Evolutionary conservation across 2,797 vertebrate genomes (phyloP).

Genomic region (Phylloscopus collybita): DNA sequence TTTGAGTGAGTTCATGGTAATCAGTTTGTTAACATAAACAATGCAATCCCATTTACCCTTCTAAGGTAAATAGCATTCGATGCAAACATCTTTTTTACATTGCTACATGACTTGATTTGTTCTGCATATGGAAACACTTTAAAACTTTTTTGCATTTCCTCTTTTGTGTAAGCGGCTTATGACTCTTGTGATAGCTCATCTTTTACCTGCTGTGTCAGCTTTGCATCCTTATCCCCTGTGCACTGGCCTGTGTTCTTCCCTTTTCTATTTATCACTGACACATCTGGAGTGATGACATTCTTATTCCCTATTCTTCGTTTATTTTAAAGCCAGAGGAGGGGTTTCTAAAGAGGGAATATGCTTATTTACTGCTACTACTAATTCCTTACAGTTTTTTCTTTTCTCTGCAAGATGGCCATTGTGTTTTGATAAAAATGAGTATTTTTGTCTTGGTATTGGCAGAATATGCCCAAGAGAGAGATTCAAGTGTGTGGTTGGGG

Average conservation of each 20-base stretch:
- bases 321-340: not conserved
- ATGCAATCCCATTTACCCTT: not conserved
- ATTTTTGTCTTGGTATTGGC: not conserved
- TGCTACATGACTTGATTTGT: constrained; percentile 31
- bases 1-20: constrained; percentile 17
- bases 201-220: constrained; percentile 9
- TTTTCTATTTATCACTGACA: not conserved
- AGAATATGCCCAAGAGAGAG: not conserved
- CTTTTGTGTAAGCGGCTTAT: not conserved
- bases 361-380: not conserved
- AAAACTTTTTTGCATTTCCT: constrained; percentile 2
- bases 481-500: not conserved
- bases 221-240: not conserved
- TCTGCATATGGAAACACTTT: constrained; percentile 20
- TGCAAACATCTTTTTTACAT: constrained; percentile 40
- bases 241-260: not conserved
- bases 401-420: not conserved
- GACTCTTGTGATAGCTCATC: not conserved
- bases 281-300: not conserved
- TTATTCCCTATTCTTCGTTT: not conserved
- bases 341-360: not conserved
- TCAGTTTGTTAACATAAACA: constrained; percentile 37
- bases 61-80: constrained; percentile 32
- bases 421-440: not conserved
- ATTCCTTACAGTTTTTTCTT: not conserved